Conservation (phyloP, 2,888 invertebrate genomes). For the Deladenus siricidicola region DNA sequence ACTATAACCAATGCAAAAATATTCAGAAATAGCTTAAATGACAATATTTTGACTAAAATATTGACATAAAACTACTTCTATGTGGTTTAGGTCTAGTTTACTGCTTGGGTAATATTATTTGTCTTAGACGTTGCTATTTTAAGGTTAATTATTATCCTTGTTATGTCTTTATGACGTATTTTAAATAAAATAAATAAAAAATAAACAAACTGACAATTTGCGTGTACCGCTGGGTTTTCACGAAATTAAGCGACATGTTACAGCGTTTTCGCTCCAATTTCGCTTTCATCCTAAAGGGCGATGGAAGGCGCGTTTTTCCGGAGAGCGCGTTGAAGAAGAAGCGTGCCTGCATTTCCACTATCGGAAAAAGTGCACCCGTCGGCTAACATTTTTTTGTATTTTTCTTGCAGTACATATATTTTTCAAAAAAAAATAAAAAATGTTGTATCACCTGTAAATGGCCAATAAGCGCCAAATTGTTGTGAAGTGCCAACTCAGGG, state of each 20-base stretch:
- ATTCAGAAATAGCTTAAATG: too few relatives aligned
- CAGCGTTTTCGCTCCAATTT: constrained; percentile 18
- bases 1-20: too few relatives aligned
- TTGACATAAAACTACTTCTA: too few relatives aligned
- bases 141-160: too few relatives aligned
- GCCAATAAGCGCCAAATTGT: constrained; percentile 44
- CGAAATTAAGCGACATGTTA: constrained; percentile 25
- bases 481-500: constrained; percentile 29
- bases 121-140: too few relatives aligned
- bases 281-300: constrained; percentile 26
- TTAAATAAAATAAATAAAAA: too few relatives aligned
- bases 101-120: too few relatives aligned
- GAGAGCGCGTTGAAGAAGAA: constrained; percentile 25
- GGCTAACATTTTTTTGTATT: constrained; percentile 19
- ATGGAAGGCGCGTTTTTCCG: constrained; percentile 23
- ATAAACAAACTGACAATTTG: constrained; percentile 23
- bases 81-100: too few relatives aligned
- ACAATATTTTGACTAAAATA: too few relatives aligned
- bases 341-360: constrained; percentile 27
- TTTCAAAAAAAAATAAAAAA: background rate
- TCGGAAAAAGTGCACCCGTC: constrained; percentile 15
- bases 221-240: constrained; percentile 33
- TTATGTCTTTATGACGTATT: too few relatives aligned
- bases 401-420: too few relatives aligned
- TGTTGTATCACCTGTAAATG: constrained; percentile 32